Conservation (phyloP, 2,113 vertebrate genomes). For the Hepsetus odoe region DNA sequence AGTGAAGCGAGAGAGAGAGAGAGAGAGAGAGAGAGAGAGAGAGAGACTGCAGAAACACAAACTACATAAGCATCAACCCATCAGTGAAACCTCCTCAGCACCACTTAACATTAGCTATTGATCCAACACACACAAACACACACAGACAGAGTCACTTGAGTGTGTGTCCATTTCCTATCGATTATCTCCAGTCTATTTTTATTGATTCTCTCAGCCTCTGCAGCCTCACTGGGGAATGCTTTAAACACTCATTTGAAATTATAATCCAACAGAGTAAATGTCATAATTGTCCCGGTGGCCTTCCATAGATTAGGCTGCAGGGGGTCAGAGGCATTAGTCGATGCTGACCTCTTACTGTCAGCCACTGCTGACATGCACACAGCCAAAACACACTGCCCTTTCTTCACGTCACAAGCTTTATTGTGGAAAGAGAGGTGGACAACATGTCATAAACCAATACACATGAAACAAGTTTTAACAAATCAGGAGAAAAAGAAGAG, state of each 20-base stretch:
- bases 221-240: constrained; percentile 71
- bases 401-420: constrained; percentile 28
- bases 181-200: constrained; percentile 81
- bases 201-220: constrained; percentile 69
- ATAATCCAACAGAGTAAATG: constrained; percentile 82
- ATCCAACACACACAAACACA: constrained; percentile 60
- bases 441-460: neutral
- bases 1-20: constrained; percentile 46
- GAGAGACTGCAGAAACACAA: constrained; percentile 48
- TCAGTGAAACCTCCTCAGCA: constrained; percentile 77
- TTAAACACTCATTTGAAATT: constrained; percentile 84
- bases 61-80: constrained; percentile 76
- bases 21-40: constrained; percentile 39
- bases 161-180: constrained; percentile 82
- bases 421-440: neutral
- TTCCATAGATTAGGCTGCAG: constrained; percentile 71
- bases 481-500: neutral
- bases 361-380: constrained; percentile 56
- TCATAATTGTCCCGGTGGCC: constrained; percentile 81
- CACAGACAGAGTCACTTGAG: constrained; percentile 60
- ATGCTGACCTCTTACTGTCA: constrained; percentile 69
- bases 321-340: constrained; percentile 72
- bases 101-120: constrained; percentile 82
- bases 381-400: constrained; percentile 38
- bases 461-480: neutral